These are phyloP conservation scores for Alexandromys fortis DNA, from an alignment of 2,113 vertebrate genomes.

Conservation along the genomic window DNA sequence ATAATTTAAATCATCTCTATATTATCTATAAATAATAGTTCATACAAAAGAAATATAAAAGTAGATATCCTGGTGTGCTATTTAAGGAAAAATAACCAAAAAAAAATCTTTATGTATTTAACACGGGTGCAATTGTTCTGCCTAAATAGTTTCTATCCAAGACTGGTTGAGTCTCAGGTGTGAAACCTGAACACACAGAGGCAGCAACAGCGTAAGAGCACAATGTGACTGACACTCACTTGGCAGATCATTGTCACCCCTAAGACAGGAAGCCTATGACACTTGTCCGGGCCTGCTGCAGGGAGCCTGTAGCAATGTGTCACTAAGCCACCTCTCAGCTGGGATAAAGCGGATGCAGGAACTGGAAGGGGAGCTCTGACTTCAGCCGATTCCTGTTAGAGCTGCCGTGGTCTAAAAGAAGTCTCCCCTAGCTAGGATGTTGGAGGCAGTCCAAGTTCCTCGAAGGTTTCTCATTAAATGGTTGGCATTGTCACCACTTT, in stretches of 20 bases:
- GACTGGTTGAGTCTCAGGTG: neutral
- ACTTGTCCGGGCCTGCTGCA: neutral
- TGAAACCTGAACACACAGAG: neutral
- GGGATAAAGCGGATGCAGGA: constrained; percentile 1
- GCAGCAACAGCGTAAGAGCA: neutral
- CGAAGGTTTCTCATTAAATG: constrained; percentile 34
- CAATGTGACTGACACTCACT: neutral
- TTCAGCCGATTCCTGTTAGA: neutral
- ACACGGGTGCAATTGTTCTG: neutral
- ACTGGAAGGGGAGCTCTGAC: neutral
- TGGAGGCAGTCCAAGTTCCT: neutral
- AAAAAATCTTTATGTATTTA: neutral
- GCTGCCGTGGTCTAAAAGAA: neutral
- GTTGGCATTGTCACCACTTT: neutral
- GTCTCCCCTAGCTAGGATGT: neutral
- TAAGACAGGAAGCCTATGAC: neutral
- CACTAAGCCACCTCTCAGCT: neutral
- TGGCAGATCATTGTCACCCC: neutral
- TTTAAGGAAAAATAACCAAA: neutral
- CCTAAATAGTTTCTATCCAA: neutral
- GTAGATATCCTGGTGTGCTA: neutral
- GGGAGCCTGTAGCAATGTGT: neutral
- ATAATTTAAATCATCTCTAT: neutral
- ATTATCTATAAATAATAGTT: neutral
- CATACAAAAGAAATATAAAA: neutral